Evolutionary conservation across 2,888 invertebrate genomes (phyloP).

Genomic region (Apamea anceps): DNA sequence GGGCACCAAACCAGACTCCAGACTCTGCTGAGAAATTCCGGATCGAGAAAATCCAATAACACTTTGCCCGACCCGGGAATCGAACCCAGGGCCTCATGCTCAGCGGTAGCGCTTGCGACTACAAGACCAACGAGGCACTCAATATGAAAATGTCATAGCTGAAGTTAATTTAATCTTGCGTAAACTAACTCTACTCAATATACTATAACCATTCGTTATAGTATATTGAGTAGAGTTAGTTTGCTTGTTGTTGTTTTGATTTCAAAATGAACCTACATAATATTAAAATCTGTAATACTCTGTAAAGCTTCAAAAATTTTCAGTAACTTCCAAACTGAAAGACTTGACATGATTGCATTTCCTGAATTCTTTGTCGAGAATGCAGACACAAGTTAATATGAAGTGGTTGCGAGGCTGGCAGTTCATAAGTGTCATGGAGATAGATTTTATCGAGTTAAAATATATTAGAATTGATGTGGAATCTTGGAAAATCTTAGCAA

Average conservation of each 20-base stretch:
- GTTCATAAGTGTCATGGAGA: conserved; percentile 50
- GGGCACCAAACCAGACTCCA: no score
- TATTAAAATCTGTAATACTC: neutral
- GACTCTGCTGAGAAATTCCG: no score
- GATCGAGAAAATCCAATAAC: no score
- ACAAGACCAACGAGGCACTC: no score
- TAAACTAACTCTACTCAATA: neutral
- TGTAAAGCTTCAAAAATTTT: neutral
- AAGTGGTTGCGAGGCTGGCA: conserved; percentile 26
- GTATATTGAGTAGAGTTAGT: no score
- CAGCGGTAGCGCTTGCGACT: no score
- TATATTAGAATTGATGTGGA: conserved; percentile 40
- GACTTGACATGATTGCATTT: conserved; percentile 27
- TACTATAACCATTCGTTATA: no score
- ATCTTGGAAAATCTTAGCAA: conserved; percentile 15
- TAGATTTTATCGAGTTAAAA: conserved; percentile 41
- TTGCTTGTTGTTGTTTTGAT: no score
- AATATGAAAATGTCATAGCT: no score
- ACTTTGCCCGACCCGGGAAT: no score
- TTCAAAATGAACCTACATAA: neutral
- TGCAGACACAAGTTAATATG: conserved; percentile 24
- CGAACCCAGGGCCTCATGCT: no score
- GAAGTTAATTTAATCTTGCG: no score
- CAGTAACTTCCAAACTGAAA: conserved; percentile 6
- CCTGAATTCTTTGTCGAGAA: conserved; percentile 28